Evolutionary conservation across 30 jellyfish, hydroid and myxozoan genomes (phyloP).

Genomic region (Catostylus mosaicus): DNA sequence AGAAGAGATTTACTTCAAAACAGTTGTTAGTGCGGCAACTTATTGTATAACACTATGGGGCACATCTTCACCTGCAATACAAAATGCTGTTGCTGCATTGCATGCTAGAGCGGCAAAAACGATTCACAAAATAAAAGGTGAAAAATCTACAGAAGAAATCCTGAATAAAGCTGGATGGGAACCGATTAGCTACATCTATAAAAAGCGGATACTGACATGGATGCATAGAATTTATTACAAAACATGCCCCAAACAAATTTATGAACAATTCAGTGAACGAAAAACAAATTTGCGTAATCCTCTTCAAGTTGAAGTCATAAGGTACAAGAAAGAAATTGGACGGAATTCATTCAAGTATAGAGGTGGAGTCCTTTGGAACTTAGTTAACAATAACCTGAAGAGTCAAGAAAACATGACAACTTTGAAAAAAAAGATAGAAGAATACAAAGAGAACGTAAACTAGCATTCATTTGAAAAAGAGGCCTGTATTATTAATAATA

Average conservation of each 20-base stretch:
- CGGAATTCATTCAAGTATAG: too few relatives aligned
- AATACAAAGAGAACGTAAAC: too few relatives aligned
- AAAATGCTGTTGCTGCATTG: conserved; percentile 22
- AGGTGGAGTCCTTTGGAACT: conserved; percentile 50
- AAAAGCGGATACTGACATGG: conserved; percentile 35
- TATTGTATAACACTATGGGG: conserved; percentile 53
- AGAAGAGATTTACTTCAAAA: conserved; percentile 49
- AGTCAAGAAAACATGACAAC: conserved; percentile 14
- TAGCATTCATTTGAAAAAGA: too few relatives aligned
- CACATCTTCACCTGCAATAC: conserved; percentile 34
- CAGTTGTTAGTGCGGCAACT: conserved; percentile 37
- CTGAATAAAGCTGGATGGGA: conserved; percentile 47
- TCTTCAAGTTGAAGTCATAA: not conserved
- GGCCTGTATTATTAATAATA: too few relatives aligned
- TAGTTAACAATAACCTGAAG: conserved; percentile 21
- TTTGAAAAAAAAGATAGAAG: too few relatives aligned
- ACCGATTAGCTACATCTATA: conserved; percentile 44
- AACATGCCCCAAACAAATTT: conserved; percentile 35
- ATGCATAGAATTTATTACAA: conserved; percentile 47
- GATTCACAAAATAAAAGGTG: conserved; percentile 37
- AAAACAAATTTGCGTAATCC: conserved; percentile 17
- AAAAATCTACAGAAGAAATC: conserved; percentile 27
- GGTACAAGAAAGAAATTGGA: conserved; percentile 13
- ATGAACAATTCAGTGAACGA: conserved; percentile 23
- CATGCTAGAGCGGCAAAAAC: conserved; percentile 39